A percentile compares a stretch with the other conserved stretches of the same genome.
Conservation (phyloP, 2,888 invertebrate species). For the Rhodophaea formosa region DNA sequence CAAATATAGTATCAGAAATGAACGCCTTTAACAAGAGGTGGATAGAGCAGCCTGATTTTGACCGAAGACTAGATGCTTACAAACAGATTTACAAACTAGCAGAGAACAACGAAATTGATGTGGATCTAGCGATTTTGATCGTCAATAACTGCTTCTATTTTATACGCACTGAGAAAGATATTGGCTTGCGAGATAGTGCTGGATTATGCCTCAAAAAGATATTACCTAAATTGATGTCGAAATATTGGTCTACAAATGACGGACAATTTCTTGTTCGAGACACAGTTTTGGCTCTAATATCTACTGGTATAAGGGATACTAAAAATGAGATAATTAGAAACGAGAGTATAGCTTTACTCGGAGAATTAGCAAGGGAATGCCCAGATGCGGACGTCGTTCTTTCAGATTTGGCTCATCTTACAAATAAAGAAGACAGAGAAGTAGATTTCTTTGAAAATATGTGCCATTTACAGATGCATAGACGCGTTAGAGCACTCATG, state of each 20-base stretch:
- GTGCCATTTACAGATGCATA: slow-evolving; percentile 91
- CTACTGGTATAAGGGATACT: slow-evolving; percentile 85
- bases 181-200: slow-evolving; percentile 90
- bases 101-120: slow-evolving; percentile 74
- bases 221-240: slow-evolving; percentile 82
- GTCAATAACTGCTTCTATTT: slow-evolving; percentile 92
- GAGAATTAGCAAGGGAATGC: slow-evolving; percentile 88
- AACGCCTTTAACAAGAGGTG: slow-evolving; percentile 94
- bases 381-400: slow-evolving; percentile 86
- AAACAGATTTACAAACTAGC: slow-evolving; percentile 82
- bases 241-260: slow-evolving; percentile 78
- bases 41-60: slow-evolving; percentile 97
- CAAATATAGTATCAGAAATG: slow-evolving; percentile 83
- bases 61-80: slow-evolving; percentile 89
- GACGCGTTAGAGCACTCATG: slow-evolving; percentile 90
- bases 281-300: slow-evolving; percentile 86
- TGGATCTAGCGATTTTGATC: slow-evolving; percentile 86
- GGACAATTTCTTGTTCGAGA: slow-evolving; percentile 86
- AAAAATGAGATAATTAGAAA: slow-evolving; percentile 87
- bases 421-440: slow-evolving; percentile 88
- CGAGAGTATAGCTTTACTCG: slow-evolving; percentile 90
- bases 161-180: slow-evolving; percentile 89
- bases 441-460: slow-evolving; percentile 97
- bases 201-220: slow-evolving; percentile 87
- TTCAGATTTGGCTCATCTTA: slow-evolving; percentile 84